Evolutionary conservation across 2,888 invertebrate species (phyloP), one percentile per base, ranked within the genome.

Genomic region (Harpalus rubripes): DNA sequence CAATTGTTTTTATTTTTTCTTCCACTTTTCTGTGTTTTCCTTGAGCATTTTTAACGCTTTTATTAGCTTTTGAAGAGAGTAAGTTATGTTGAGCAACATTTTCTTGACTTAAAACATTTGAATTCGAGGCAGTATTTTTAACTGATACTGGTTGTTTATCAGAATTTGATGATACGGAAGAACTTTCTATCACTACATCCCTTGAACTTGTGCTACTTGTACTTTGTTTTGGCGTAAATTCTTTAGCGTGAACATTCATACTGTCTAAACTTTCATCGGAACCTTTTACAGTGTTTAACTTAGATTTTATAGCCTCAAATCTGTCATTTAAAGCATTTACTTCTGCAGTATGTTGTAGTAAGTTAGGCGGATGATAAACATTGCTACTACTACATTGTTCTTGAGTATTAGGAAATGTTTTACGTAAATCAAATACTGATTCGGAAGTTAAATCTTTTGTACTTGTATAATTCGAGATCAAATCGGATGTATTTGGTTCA

Each of bases 381-480:
- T 72, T 41, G 16, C 8, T 16, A 44, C 16, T 44, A 74, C 16
- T n/a, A n/a, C 7, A 41, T 39, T 16, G 7, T 68, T 39, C 15
- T 65, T 65, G 22, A 1, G 12, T 8, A 12, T 41, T 41, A 39
- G 8, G 7, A 10, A 68, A 39, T 32, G 32, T 6, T 32, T 12
- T 39, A 1, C n/a, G n/a, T 7, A 41, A 44, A 18, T 44, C 18
- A 7, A 41, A 18, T 44, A 16, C 7, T 18, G 72, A 74, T 16
- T 74, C 72, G 18, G 68, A 12, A 39, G 44, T 52, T 74, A 44
- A 44, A n/a, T 44, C 44, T 18, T 44, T 74, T 15, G 16, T 26
- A 32, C 78, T 78, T n/a, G 52, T 6, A 16, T 32, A 22, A 4
- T 52, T 52, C 0, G 58, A 22, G 1, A 15, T 7, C n/a, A 58